Conservation (phyloP, 2,797 vertebrate genomes). For the Aphelocoma californica region DNA sequence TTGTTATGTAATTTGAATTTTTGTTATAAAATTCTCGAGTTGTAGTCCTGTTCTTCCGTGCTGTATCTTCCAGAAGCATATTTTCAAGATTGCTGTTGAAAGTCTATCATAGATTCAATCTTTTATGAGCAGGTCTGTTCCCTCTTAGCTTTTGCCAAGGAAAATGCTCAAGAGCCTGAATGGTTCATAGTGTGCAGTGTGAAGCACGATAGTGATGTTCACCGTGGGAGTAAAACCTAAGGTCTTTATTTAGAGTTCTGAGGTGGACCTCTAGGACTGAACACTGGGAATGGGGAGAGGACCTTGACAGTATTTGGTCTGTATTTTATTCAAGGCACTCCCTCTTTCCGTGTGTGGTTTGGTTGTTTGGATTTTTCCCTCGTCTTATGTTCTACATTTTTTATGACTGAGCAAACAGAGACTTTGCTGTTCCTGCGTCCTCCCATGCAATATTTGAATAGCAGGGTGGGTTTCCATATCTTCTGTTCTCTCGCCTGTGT, state of each 20-base stretch:
- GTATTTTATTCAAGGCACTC: background rate
- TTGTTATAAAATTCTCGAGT: background rate
- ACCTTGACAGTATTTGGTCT: background rate
- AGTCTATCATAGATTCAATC: background rate
- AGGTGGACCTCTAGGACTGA: background rate
- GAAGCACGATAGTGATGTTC: rapidly evolving
- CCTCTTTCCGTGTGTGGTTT: background rate
- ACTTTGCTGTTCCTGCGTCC: background rate
- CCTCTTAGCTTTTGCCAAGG: background rate
- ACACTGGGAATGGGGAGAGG: background rate
- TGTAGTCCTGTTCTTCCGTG: background rate
- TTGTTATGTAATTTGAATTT: background rate
- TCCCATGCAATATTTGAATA: background rate
- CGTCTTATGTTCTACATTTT: background rate
- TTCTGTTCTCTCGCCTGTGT: background rate
- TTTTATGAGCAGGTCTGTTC: background rate
- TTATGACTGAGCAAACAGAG: constrained; percentile 12
- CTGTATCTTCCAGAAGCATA: background rate
- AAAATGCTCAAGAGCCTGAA: background rate
- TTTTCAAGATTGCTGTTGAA: background rate
- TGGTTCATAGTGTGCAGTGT: background rate
- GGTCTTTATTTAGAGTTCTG: background rate
- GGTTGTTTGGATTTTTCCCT: background rate
- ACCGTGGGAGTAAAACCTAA: background rate
- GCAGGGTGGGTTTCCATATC: background rate